Base-by-base conservation (phyloP, 2,113 vertebrate genomes). In the Dipodomys merriami region DNA sequence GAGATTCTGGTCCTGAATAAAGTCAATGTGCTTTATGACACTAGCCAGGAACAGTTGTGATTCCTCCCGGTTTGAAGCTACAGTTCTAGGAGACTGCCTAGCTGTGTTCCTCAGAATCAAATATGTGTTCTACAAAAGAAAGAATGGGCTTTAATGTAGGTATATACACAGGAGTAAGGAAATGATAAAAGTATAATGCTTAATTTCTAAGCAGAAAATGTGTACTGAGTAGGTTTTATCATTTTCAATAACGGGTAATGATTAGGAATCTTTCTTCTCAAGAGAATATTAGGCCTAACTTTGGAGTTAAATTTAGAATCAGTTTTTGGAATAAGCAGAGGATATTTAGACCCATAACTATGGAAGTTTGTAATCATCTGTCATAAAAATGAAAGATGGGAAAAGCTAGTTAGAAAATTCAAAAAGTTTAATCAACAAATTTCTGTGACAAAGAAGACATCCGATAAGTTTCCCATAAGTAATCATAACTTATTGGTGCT, bases 401-500 rank as follows among this genome's bases (percentile, higher is more conserved):
- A 6, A 62, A 91, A 95, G 67, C 64, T 64, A 81, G 44, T n/a
- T 74, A 90, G 79, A 95, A 83, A 83, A 77, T 33, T 94, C 72
- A 82, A 83, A 91, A 83, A 60, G 64, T 92, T 86, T 96, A 20
- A 64, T 27, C 80, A 91, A 97, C 85, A 88, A 91, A 94, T 62
- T 57, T 2, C 30, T 96, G 35, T 91, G 84, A 80, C 90, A 95
- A 93, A 94, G 91, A 95, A 96, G 90, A 94, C 35, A 95, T 94
- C 80, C 60, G 78, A 46, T 86, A 94, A 90, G 95, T 97, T 94
- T 90, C 23, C 91, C 73, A 73, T 69, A 96, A 97, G 92, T 94
- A 96, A 95, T 83, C 96, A 96, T 94, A 94, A 97, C 81, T 97
- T 97, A 97, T 9, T 90, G 67, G 68, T 95, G 88, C 90, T 97